These are phyloP conservation scores for Choloepus didactylus DNA, from an alignment of 2,797 vertebrate species.

Conservation along the genomic window DNA sequence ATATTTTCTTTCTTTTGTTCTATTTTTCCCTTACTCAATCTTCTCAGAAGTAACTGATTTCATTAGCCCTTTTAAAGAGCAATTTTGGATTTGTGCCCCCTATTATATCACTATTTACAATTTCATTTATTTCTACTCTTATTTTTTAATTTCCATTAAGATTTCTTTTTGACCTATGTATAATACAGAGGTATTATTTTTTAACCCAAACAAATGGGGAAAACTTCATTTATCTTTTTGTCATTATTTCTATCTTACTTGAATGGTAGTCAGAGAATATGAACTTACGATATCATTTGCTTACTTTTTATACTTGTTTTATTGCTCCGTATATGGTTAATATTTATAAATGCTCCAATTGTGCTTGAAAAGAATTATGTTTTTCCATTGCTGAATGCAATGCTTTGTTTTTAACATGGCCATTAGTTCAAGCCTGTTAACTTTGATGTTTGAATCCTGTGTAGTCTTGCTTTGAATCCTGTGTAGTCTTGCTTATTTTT, in stretches of 20 bases:
- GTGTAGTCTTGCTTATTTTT: background rate
- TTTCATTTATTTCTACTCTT: background rate
- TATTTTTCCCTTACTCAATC: background rate
- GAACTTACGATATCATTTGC: background rate
- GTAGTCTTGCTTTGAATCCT: background rate
- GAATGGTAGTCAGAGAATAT: background rate
- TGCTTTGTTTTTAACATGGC: background rate
- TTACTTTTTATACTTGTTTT: background rate
- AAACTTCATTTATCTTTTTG: background rate
- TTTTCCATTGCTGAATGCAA: background rate
- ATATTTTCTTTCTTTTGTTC: background rate
- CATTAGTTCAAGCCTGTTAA: background rate
- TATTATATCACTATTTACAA: background rate
- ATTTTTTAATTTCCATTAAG: background rate
- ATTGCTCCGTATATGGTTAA: background rate
- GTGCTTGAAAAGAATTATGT: background rate
- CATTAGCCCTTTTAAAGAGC: background rate
- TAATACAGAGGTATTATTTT: background rate
- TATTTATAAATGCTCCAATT: background rate
- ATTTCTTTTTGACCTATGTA: background rate
- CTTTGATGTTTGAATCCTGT: background rate
- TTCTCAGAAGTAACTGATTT: conserved; percentile 1
- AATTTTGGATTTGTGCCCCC: background rate
- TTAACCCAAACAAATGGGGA: background rate
- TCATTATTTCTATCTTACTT: background rate